Conservation (phyloP, 2,797 vertebrate species). For the Lacerta agilis region DNA sequence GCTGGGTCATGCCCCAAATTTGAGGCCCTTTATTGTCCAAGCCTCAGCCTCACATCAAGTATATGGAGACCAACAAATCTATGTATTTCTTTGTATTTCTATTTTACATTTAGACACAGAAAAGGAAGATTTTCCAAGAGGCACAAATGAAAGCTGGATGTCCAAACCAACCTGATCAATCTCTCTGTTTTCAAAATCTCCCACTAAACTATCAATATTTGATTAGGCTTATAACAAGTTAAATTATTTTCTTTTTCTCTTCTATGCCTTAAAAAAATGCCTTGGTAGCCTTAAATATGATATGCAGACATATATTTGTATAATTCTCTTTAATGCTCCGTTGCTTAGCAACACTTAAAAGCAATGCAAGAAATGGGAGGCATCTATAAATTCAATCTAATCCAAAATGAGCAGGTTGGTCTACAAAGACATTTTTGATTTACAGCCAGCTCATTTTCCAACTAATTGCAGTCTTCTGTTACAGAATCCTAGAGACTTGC, state of each 20-base stretch:
- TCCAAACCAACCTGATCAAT: neutral
- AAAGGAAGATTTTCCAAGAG: neutral
- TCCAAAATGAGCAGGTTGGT: slow-evolving; percentile 20
- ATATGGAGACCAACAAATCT: neutral
- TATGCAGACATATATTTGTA: neutral
- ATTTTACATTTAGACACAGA: neutral
- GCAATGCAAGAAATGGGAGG: slow-evolving; percentile 5
- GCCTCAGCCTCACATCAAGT: neutral
- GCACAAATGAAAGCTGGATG: neutral
- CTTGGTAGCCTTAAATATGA: neutral
- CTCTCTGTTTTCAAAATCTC: neutral
- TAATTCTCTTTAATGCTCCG: neutral
- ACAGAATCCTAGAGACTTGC: slow-evolving; percentile 16
- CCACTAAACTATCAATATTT: neutral
- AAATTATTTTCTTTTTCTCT: neutral
- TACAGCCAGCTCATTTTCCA: slow-evolving; percentile 11
- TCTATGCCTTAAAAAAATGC: neutral
- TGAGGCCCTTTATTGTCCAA: neutral
- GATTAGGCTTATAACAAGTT: neutral
- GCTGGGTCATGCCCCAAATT: neutral
- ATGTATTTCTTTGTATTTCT: neutral
- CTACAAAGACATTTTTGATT: slow-evolving; percentile 26
- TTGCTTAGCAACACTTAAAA: slow-evolving; percentile 23
- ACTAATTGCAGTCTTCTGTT: slow-evolving; percentile 37
- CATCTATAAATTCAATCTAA: slow-evolving; percentile 15